These are phyloP conservation scores for Cynopterus sphinx DNA, from an alignment of 2,797 vertebrate species.

Conservation along the genomic window DNA sequence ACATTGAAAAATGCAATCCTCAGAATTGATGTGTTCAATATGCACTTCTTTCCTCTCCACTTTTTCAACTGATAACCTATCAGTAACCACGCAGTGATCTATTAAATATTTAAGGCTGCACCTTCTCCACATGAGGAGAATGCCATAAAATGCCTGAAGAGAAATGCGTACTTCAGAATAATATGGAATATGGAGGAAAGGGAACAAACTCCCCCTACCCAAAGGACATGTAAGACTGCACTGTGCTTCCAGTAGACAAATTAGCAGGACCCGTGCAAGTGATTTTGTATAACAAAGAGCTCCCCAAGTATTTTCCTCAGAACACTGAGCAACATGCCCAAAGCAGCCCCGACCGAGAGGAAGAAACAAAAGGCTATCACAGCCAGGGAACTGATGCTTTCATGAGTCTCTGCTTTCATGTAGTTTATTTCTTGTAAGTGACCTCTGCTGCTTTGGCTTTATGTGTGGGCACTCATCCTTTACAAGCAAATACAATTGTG, in stretches of 20 bases:
- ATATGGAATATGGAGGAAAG: neutral
- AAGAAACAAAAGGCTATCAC: slow-evolving; percentile 62
- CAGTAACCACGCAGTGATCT: neutral
- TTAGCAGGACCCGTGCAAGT: neutral
- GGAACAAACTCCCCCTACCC: neutral
- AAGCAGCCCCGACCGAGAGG: slow-evolving; percentile 20
- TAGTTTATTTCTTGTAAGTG: slow-evolving; percentile 78
- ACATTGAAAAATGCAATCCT: neutral
- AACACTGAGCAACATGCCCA: neutral
- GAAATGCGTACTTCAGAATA: neutral
- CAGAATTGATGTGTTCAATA: neutral
- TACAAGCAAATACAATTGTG: slow-evolving; percentile 81
- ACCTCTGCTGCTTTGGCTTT: slow-evolving; percentile 79
- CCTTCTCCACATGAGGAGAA: neutral
- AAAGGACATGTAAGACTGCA: neutral
- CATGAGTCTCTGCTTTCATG: slow-evolving; percentile 59
- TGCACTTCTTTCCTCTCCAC: neutral
- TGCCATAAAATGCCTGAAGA: neutral
- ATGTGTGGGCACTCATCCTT: slow-evolving; percentile 72
- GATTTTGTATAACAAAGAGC: slow-evolving; percentile 38
- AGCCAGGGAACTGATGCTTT: slow-evolving; percentile 28
- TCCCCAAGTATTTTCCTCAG: neutral
- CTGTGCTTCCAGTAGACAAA: neutral
- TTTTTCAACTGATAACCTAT: slow-evolving; percentile 20
- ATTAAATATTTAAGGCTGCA: neutral